Base-by-base conservation (phyloP, 1,140 invertebrate genomes). In the Drosophila leontia region DNA sequence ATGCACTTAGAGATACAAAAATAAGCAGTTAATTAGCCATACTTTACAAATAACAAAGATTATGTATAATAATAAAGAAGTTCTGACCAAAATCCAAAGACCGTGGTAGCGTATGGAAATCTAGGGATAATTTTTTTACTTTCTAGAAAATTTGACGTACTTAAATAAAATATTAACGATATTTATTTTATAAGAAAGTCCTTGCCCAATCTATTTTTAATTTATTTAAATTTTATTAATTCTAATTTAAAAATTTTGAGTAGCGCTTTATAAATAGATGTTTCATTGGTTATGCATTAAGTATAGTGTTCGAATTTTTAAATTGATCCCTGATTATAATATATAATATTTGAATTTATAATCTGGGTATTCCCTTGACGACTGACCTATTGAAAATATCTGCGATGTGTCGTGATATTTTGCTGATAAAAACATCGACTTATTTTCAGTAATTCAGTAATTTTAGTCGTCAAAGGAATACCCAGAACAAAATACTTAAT, bases 1-100 rank as follows among this genome's bases (percentile, higher is more conserved):
- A n/a, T 23, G 51, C 41, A 78, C 51, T 60, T 56, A 60, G 37
- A 62, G 9, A 41, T 47, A 51, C 7, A 57, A 7, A 58, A n/a
- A 47, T 56, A 48, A 50, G n/a, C 37, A 59, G 44, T 65, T 75
- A 76, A 56, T 47, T 12, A 17, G 58, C 53, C 48, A 58, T 60
- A 41, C 26, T 60, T 19, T 13, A 32, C n/a, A 56, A 39, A 19
- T 19, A 15, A 15, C 13, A 13, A 29, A 12, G 23, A 15, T 47
- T 45, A 47, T 44, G 13, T 1, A 15, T 29, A 48, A 29, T 9
- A 26, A 29, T 48, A 15, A 29, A 7, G 19, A 15, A 37, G 15
- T 55, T 37, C 34, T 55, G 17, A 37, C 4, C 19, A 23, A 55
- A 37, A 23, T 8, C 37, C 7, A 8, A 37, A 15, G 9, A 55